These are phyloP conservation scores for Malurus elegans DNA, from an alignment of 2,113 vertebrate genomes.

Conservation along the genomic window DNA sequence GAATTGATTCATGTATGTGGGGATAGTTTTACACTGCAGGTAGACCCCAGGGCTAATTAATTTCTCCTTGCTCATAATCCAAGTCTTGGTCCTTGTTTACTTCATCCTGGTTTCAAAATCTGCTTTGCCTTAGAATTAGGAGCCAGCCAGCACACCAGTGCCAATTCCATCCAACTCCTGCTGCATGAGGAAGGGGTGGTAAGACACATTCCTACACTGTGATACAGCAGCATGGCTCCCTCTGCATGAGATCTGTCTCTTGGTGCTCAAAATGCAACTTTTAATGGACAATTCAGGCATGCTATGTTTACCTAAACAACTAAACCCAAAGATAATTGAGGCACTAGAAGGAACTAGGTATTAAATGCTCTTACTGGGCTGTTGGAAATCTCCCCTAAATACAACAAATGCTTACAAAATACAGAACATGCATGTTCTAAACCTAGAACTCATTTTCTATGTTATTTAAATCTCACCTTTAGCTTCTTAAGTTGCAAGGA, in stretches of 20 bases:
- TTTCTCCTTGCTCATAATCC: not conserved
- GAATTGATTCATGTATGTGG: not conserved
- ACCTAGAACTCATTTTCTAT: not conserved
- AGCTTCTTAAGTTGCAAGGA: not conserved
- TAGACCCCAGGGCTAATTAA: not conserved
- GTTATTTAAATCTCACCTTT: not conserved
- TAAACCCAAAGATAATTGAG: not conserved
- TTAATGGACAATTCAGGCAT: not conserved
- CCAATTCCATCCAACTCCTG: not conserved
- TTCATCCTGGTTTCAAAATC: not conserved
- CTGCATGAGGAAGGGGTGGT: not conserved
- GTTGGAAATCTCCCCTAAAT: not conserved
- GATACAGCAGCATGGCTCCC: not conserved
- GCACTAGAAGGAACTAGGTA: not conserved
- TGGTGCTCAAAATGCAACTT: not conserved
- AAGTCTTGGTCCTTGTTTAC: not conserved
- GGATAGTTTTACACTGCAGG: not conserved
- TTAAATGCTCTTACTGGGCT: not conserved
- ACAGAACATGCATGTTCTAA: not conserved
- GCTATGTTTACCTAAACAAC: not conserved
- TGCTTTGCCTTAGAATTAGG: not conserved
- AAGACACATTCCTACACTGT: not conserved
- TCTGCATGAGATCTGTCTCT: not conserved
- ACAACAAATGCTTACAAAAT: not conserved
- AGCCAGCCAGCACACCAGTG: not conserved